Conservation (phyloP, 2,888 invertebrate genomes). For the Charanyca ferruginea region DNA sequence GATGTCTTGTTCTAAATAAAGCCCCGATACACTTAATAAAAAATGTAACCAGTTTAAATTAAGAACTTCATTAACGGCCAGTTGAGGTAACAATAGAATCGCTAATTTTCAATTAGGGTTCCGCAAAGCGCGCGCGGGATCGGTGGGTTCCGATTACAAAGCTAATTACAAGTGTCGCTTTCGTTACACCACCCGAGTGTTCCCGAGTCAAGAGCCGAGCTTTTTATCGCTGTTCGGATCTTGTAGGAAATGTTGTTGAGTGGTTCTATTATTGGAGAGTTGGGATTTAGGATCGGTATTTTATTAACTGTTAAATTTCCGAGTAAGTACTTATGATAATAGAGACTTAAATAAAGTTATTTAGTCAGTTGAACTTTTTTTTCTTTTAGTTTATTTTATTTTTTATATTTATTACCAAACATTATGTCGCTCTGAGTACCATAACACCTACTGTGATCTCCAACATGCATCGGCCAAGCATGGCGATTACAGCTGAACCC, state of each 20-base stretch:
- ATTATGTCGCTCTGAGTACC: too few relatives aligned
- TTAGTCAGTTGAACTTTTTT: too few relatives aligned
- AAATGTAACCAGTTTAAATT: conserved; percentile 65
- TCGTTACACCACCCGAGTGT: conserved; percentile 67
- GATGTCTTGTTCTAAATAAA: conserved; percentile 4
- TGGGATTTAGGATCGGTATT: conserved; percentile 13
- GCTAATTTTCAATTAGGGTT: conserved; percentile 83
- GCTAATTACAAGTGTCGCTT: conserved; percentile 87
- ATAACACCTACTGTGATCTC: too few relatives aligned
- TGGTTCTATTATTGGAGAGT: conserved; percentile 9
- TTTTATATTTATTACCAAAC: too few relatives aligned
- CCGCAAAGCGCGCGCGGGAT: conserved; percentile 66
- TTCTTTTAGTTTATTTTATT: too few relatives aligned
- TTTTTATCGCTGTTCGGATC: conserved; percentile 47
- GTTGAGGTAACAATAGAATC: conserved; percentile 74
- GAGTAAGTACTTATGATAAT: not conserved
- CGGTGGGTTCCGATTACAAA: conserved; percentile 82
- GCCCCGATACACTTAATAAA: conserved; percentile 18
- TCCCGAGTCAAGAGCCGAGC: conserved; percentile 36
- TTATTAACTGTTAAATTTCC: conserved; percentile 29
- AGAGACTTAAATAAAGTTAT: not conserved
- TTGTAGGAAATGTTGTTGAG: conserved; percentile 40
- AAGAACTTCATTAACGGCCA: conserved; percentile 73
- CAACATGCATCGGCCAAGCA: too few relatives aligned
- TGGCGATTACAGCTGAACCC: too few relatives aligned